Percentiles rank a stretch among this genome's conserved stretches.
Conservation (phyloP, 2,888 invertebrate genomes). For the Hesperia comma region DNA sequence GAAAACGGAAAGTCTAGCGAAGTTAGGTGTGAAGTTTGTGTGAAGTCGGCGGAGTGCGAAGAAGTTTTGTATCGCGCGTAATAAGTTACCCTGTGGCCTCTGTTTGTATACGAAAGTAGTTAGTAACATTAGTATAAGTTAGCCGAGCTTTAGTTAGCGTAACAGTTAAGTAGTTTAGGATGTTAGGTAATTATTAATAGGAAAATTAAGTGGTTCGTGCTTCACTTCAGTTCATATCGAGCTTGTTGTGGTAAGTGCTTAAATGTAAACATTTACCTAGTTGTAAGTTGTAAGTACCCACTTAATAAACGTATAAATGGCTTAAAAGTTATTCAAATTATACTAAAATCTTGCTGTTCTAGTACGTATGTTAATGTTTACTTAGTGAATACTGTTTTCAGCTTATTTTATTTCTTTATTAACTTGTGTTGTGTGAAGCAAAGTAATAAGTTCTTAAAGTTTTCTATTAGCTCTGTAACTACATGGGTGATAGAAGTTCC, state of each 20-base stretch:
- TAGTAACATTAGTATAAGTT: conserved; percentile 25
- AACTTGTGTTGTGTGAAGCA: not conserved
- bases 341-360: not conserved
- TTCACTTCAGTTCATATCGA: conserved; percentile 7
- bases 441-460: not conserved
- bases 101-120: conserved; percentile 45
- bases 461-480: not conserved
- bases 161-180: conserved; percentile 20
- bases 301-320: not conserved
- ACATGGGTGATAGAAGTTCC: not conserved
- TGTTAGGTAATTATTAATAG: conserved; percentile 6
- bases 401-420: no score
- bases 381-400: no score
- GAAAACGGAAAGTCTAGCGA: conserved; percentile 44
- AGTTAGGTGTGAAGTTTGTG: conserved; percentile 38
- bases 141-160: conserved; percentile 10
- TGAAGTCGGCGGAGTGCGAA: conserved; percentile 34
- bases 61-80: conserved; percentile 34
- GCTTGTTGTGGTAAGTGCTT: conserved; percentile 21
- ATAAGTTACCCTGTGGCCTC: conserved; percentile 41
- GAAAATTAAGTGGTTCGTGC: conserved; percentile 25
- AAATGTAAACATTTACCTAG: not conserved
- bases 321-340: not conserved
- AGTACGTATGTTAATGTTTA: no score
- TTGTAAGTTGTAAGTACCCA: no score